phyloP scores from a whole-genome alignment of 2,797 vertebrate genomes.

The Gouania willdenowi region DNA sequence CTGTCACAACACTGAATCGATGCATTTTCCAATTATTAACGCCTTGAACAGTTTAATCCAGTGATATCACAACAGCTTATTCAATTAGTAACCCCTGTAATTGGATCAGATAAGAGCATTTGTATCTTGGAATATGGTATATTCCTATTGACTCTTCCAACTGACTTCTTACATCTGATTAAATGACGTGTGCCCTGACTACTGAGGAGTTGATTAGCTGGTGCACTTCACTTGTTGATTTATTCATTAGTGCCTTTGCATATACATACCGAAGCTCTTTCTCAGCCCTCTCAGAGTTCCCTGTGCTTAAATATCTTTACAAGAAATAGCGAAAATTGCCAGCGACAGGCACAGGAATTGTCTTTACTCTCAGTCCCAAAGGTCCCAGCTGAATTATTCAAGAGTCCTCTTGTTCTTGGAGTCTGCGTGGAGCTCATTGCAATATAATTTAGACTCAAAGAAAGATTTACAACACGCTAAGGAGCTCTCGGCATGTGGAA shows the following conservation, averaged over 20 bases:
- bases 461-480: constrained; percentile 8
- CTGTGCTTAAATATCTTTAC: constrained; percentile 2
- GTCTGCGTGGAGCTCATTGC: constrained; percentile 16
- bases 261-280: not conserved
- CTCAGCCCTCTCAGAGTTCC: constrained; percentile 2
- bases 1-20: no score
- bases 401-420: constrained; percentile 17
- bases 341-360: constrained; percentile 10
- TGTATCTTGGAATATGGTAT: not conserved
- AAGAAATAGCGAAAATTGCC: not conserved
- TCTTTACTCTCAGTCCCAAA: constrained; percentile 32
- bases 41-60: no score
- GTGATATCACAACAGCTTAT: not conserved
- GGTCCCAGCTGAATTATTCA: constrained; percentile 52
- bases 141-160: constrained; percentile 1
- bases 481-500: not conserved
- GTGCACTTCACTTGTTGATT: not conserved
- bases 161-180: constrained; percentile 4
- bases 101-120: not conserved
- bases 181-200: not conserved
- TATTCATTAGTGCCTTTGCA: constrained; percentile 6
- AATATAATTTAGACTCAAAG: constrained; percentile 26
- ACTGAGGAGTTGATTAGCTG: constrained; percentile 5
- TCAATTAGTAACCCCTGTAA: not conserved
- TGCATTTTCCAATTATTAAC: no score